phyloP scores from a whole-genome alignment of 2,113 vertebrate genomes.

The Halcyon senegalensis region DNA sequence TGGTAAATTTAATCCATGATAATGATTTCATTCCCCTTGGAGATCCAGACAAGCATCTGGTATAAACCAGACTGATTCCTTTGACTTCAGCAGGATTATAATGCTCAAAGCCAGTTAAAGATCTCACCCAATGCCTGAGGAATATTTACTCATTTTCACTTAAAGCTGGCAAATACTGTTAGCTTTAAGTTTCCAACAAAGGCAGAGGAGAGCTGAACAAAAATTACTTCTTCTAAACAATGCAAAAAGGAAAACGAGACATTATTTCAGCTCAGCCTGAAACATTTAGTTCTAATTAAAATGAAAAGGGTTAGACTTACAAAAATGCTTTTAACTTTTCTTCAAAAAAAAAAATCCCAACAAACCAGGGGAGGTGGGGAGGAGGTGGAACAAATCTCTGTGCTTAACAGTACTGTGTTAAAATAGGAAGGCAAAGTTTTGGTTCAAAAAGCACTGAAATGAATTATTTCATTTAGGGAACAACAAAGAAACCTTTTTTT shows the following conservation, averaged over 20 bases:
- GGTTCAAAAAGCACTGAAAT: not conserved
- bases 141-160: not conserved
- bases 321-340: not conserved
- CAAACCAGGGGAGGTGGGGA: not conserved
- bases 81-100: not conserved
- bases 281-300: not conserved
- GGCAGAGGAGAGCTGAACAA: not conserved
- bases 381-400: not conserved
- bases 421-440: not conserved
- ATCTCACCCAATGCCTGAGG: not conserved
- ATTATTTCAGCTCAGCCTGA: not conserved
- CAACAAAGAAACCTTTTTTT: not conserved
- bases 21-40: not conserved
- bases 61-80: not conserved
- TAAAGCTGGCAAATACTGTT: not conserved
- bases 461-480: not conserved
- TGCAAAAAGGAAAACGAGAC: not conserved
- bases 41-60: slow-evolving; percentile 24
- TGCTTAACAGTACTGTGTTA: not conserved
- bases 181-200: not conserved
- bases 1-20: not conserved
- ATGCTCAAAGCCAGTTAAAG: not conserved
- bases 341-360: not conserved
- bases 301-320: not conserved
- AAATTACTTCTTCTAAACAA: not conserved